Base-by-base conservation (phyloP, 2,797 vertebrate genomes). In the Petrocephalus schoutedeni region DNA sequence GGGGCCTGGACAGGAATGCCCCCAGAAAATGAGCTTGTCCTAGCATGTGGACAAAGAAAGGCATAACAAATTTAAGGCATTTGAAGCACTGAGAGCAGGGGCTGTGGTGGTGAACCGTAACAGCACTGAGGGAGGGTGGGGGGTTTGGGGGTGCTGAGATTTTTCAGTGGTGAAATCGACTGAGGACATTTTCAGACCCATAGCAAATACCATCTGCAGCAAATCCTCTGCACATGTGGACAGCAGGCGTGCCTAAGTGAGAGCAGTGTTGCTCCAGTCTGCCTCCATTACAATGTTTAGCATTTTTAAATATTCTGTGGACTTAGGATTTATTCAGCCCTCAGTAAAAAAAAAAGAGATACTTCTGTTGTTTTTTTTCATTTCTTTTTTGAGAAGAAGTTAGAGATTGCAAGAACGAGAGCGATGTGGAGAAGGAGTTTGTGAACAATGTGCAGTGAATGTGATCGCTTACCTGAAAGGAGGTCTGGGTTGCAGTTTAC, bases 391-490 rank as follows among this genome's bases (percentile, higher is more conserved):
- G 19, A 32, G 28, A 77, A 77, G 12, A 85, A 54, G 23, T 59
- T 28, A 86, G 16, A 41, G 56, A 54, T 86, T 86, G 56, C 16
- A 54, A 86, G 59, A 85, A 85, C 32, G 28, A 58, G 53, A 85
- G 53, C 41, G 32, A 59, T 58, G 19, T 32, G 28, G 56, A 58
- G 85, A 86, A 21, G 56, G 56, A 21, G 28, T 36, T 58, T 86
- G 54, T 41, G 28, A 86, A 58, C 54, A 86, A 86, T 86, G 85
- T 86, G 85, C 16, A 59, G 54, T 19, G 41, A 84, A 83, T 87
- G 57, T 87, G 86, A 41, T 87, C 41, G 54, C n/a, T 80, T 45
- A 77, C 12, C 51, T 58, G 67, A 80, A 16, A 51, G 56, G n/a
- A 12, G 21, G 8, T n/a, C 56, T 57, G 23, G 49, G 80, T 49